These are phyloP conservation scores for Lordiphosa collinella DNA, from an alignment of 1,140 invertebrate genomes.

Conservation along the genomic window DNA sequence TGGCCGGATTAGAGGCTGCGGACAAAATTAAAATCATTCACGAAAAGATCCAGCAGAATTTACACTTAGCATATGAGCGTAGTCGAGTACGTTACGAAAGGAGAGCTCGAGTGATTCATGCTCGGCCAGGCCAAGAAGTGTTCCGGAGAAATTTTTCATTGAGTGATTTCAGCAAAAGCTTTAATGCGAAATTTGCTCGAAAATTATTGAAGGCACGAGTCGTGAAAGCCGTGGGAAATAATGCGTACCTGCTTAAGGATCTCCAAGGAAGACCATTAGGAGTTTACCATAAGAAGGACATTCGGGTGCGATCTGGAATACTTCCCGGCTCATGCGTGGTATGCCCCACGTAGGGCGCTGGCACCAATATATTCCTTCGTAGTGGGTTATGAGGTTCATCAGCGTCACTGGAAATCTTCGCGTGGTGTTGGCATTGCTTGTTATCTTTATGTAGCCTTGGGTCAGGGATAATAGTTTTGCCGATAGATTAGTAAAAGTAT, in stretches of 20 bases:
- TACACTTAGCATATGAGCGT: neutral
- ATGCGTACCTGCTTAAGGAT: neutral
- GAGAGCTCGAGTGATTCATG: neutral
- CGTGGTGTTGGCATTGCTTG: no score
- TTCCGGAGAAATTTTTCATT: neutral
- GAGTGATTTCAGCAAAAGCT: neutral
- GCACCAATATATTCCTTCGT: no score
- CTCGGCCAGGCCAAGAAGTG: neutral
- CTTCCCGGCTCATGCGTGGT: no score
- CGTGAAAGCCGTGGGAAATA: neutral
- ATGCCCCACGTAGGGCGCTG: no score
- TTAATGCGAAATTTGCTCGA: neutral
- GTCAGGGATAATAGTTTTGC: no score
- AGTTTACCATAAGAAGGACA: neutral
- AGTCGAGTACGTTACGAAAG: neutral
- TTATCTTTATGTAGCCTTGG: no score
- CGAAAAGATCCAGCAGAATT: neutral
- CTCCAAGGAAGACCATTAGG: neutral
- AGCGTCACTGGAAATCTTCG: no score
- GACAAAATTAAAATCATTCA: neutral
- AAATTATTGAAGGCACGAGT: neutral
- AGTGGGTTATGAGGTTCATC: no score
- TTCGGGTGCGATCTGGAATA: no score
- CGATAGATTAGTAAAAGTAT: no score
- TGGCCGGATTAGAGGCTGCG: neutral